These are phyloP conservation scores for Rachycentron canadum DNA, from an alignment of 2,797 vertebrate species.

Conservation along the genomic window DNA sequence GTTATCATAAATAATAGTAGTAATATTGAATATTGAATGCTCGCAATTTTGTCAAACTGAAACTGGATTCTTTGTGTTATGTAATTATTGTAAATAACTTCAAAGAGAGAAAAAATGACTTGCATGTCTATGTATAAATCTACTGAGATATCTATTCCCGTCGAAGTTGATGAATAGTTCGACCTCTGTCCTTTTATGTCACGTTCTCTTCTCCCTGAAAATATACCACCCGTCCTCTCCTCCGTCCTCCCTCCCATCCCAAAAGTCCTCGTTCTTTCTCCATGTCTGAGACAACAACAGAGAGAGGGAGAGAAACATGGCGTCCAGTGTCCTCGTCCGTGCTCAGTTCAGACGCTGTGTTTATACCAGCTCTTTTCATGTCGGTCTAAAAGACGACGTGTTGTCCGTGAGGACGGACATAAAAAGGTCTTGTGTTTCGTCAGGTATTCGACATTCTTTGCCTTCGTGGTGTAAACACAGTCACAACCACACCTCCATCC, in stretches of 20 bases:
- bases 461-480: conserved; percentile 37
- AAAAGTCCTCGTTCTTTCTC: rapidly evolving
- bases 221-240: conserved; percentile 17
- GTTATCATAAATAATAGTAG: conserved; percentile 85
- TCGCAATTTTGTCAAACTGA: conserved; percentile 88
- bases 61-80: conserved; percentile 88
- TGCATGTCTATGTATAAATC: conserved; percentile 91
- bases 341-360: conserved; percentile 23
- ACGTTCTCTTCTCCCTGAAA: conserved; percentile 9
- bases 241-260: not conserved
- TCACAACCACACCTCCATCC: conserved; percentile 36
- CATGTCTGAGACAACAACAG: conserved; percentile 23
- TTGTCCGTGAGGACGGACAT: not conserved
- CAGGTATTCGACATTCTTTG: not conserved
- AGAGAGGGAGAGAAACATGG: conserved; percentile 36
- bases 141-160: conserved; percentile 86
- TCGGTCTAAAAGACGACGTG: not conserved
- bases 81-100: conserved; percentile 92
- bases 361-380: conserved; percentile 23
- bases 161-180: conserved; percentile 82
- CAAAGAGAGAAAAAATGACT: conserved; percentile 88
- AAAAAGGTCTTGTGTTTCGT: not conserved
- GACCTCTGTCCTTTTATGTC: conserved; percentile 71
- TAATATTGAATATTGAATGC: conserved; percentile 87
- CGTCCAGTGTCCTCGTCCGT: conserved; percentile 32